Base-by-base conservation (phyloP, 2,888 invertebrate species). In the Himalopsyche tibetana region DNA sequence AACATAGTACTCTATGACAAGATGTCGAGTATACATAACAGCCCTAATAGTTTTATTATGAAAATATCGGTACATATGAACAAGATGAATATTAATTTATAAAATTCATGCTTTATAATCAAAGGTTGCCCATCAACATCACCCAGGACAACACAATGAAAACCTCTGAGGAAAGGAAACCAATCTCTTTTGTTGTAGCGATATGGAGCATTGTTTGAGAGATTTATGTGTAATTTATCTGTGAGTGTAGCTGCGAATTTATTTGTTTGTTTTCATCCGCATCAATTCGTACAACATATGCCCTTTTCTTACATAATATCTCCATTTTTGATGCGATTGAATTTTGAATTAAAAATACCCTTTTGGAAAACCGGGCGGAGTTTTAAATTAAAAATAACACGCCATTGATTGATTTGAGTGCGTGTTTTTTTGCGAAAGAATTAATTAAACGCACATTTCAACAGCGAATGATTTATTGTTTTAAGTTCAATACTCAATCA, bases 141-240 rank as follows among this genome's bases (percentile, higher is more conserved):
- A 42, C 40, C 42, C 80, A 8, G 19, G 17, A 17, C 28, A 8
- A 19, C 12, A 80, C 38, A 17, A 40, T 80, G 40, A 38, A 8
- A 38, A 80, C 4, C 42, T 80, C 80, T 80, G 40, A 28, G 28
- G 80, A 80, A 80, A 80, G 63, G 63, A 63, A 63, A n/a, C 19
- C 63, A 40, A 42, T 38, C 80, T 80, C 80, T 36, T 40, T 38
- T 80, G 80, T 38, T 40, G 80, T 45, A 19, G 11, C 63, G 63
- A 63, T 63, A 63, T 63, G 81, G 45, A 28, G 45, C 81, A 81
- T 81, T 81, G 81, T 81, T 45, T 42, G 45, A 28, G n/a, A 81
- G 81, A 81, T 81, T 81, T 81, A 81, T 81, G 81, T 51, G 45
- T 81, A 81, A 81, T 81, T 81, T 81, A 81, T 81, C 81, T 81